Evolutionary conservation across 2,888 invertebrate species (phyloP), one percentile per base, ranked within the genome.

Genomic region (Mythimna loreyi): DNA sequence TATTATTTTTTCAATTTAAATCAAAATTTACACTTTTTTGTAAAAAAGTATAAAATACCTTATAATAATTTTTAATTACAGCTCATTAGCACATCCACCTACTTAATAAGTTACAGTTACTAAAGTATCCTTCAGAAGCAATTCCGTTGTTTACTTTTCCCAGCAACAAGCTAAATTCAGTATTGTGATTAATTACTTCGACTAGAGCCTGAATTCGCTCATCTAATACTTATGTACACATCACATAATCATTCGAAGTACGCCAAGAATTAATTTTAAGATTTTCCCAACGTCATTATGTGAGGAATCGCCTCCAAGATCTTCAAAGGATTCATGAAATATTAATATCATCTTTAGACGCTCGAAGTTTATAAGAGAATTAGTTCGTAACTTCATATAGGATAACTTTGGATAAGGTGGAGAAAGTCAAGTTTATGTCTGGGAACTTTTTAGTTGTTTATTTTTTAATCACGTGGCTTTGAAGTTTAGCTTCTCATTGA

Each of bases 241-340:
- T 21, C 19, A 23, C 21, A 53, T 43, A 61, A 77, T 70, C 65
- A 70, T 60, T 57, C 21, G n/a, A 61, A 80, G 43, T 66, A 49
- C 49, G 53, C 21, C n/a, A 57, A 61, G 58, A 71, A 66, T 82
- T 74, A 70, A 74, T 74, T 70, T 57, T 47, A 50, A 66, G 53
- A 78, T 67, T 82, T 67, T 53, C 8, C 11, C 33, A 55, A 63
- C 62, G 8, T 57, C 50, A 72, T 68, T 67, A 75, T 45, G 63
- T 71, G 30, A 57, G 25, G 21, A 61, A n/a, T 47, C 58, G 49
- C 57, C 49, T 56, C 52, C 49, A 57, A 28, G 57, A 74, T 69
- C 50, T 67, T 53, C 59, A 50, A 66, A 21, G 45, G 56, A 62
- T 81, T 81, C 71, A 81, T 83, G 67, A 77, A 81, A 81, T 81